phyloP scores from a whole-genome alignment of 2,888 invertebrate genomes.

The Balanococcus diminutus region DNA sequence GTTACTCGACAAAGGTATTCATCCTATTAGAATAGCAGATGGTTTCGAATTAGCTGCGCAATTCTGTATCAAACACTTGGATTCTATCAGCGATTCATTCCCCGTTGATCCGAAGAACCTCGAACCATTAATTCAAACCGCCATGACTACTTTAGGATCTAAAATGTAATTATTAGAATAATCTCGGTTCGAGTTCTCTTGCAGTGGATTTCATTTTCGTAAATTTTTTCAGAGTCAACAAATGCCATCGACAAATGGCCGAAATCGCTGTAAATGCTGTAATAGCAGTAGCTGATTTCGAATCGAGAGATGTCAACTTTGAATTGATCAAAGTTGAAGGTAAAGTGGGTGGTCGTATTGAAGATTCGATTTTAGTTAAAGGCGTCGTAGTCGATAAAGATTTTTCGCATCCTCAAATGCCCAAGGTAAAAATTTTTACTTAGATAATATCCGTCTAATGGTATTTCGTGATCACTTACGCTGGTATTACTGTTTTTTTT shows the following conservation, averaged over 20 bases:
- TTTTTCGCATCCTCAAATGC: constrained; percentile 99
- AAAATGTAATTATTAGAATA: constrained; percentile 73
- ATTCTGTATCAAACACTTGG: constrained; percentile 82
- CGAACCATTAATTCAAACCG: constrained; percentile 90
- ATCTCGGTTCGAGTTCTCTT: not conserved
- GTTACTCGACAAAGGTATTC: constrained; percentile 93
- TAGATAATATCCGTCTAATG: too few relatives aligned
- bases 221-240: constrained; percentile 74
- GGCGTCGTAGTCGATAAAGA: constrained; percentile 99
- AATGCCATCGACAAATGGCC: constrained; percentile 96
- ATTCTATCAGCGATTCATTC: constrained; percentile 86
- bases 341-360: constrained; percentile 95
- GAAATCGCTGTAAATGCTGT: constrained; percentile 98
- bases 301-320: constrained; percentile 95
- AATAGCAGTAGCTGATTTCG: constrained; percentile 92
- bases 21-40: constrained; percentile 98
- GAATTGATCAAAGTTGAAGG: constrained; percentile 98
- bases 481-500: constrained; percentile 58
- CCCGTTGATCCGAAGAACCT: constrained; percentile 81
- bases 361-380: constrained; percentile 93
- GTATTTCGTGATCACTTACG: too few relatives aligned
- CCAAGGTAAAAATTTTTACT: constrained; percentile 69
- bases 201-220: not conserved
- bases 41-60: constrained; percentile 97
- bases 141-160: constrained; percentile 97